Base-by-base conservation (phyloP, 2,113 vertebrate species). In the Zosterops borbonicus region DNA sequence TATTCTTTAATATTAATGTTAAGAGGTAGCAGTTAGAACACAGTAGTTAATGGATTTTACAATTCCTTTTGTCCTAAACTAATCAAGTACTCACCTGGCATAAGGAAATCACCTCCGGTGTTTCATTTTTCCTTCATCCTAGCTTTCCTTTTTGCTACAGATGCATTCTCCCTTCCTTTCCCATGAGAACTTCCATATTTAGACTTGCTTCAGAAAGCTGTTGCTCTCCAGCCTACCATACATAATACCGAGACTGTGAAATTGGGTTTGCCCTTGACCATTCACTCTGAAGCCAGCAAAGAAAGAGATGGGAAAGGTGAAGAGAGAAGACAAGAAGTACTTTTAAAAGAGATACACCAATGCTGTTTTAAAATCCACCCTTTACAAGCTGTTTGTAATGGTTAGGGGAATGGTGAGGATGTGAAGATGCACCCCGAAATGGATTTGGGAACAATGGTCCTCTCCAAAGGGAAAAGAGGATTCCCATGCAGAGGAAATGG, bases 181-280 rank as follows among this genome's bases (percentile, higher is more conserved):
- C 78, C 90, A 78, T 0, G 56, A 81, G 88, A 81, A 21, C 12
- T 75, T 83, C 52, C 56, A 9, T 88, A 83, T 93, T 95, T 94
- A 74, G 60, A 69, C 64, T 91, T 90, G 71, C 68, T 93, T 70
- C 31, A 37, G 75, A 74, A 94, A 90, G 68, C 85, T 93, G 68
- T 92, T 96, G 50, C 94, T 87, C 79, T 94, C 87, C 82, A 93
- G 60, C 50, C 71, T 94, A 88, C 78, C 90, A 74, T 83, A 41
- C 70, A 49, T 95, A 94, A 91, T 79, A 81, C 22, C 28, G 60
- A 87, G 37, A 37, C 42, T 52, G 39, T 89, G 71, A 95, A 93
- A 83, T 63, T 2, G 2, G 25, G 50, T 86, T 92, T 96, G 47
- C 39, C 92, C 75, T 93, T 90, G 79, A 83, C 85, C 4, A 0